Percentiles rank a stretch among this genome's conserved stretches.
Evolutionary conservation across 1,140 invertebrate species (phyloP).

Genomic region (Pseudachorutes palmiensis): DNA sequence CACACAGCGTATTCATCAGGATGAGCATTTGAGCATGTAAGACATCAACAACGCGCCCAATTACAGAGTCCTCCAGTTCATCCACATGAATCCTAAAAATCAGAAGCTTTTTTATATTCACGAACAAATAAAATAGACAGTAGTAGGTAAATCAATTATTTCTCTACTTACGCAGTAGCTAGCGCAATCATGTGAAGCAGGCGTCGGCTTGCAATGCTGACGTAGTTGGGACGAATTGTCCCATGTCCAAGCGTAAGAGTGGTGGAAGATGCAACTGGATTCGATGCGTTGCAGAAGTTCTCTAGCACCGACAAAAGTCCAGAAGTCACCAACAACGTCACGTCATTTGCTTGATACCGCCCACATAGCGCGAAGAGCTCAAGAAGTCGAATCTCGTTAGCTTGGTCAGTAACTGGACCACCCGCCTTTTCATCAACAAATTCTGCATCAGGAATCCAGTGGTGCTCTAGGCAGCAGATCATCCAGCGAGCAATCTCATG

Average conservation of each 20-base stretch:
- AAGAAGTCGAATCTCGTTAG: slow-evolving; percentile 42
- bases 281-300: slow-evolving; percentile 39
- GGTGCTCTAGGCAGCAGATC: slow-evolving; percentile 35
- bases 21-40: slow-evolving; percentile 46
- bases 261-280: not conserved
- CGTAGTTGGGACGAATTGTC: slow-evolving; percentile 33
- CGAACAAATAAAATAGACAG: too few species aligned
- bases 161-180: slow-evolving; percentile 41
- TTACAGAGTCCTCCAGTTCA: slow-evolving; percentile 44
- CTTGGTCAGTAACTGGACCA: not conserved
- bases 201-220: slow-evolving; percentile 44
- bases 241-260: not conserved
- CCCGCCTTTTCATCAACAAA: not conserved
- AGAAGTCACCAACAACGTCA: slow-evolving; percentile 52
- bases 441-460: slow-evolving; percentile 14
- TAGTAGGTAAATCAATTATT: not conserved
- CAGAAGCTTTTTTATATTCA: too few species aligned
- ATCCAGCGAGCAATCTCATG: slow-evolving; percentile 43
- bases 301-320: slow-evolving; percentile 49
- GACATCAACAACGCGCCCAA: slow-evolving; percentile 45
- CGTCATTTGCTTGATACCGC: slow-evolving; percentile 50
- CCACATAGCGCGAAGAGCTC: slow-evolving; percentile 53
- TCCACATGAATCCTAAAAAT: slow-evolving; percentile 49
- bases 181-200: slow-evolving; percentile 52
- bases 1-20: slow-evolving; percentile 25